phyloP scores from a whole-genome alignment of 2,797 vertebrate species.

The Enteromius unitaeniatus region DNA sequence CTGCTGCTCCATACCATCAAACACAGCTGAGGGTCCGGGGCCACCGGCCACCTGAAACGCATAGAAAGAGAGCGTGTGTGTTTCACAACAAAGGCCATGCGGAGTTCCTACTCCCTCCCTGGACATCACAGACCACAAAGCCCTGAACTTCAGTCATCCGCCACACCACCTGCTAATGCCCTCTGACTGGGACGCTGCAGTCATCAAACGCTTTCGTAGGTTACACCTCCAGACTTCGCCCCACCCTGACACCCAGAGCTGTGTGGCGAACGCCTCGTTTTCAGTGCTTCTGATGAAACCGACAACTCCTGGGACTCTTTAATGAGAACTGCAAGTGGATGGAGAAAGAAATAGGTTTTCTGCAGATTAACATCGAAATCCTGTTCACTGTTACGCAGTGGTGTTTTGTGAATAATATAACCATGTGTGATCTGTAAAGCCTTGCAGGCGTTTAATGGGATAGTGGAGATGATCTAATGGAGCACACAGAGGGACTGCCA shows the following conservation, averaged over 20 bases:
- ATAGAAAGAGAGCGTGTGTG: not conserved
- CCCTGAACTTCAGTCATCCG: conserved; percentile 48
- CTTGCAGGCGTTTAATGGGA: conserved; percentile 1
- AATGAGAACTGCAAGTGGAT: not conserved
- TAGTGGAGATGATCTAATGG: conserved; percentile 14
- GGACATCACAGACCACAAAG: conserved; percentile 61
- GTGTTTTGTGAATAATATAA: conserved; percentile 5
- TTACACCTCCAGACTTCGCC: conserved; percentile 23
- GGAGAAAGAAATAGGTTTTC: not conserved
- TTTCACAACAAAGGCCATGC: conserved; percentile 39
- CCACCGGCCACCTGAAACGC: not conserved
- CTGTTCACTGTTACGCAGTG: not conserved
- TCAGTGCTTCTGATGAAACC: not conserved
- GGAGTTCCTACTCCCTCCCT: conserved; percentile 29
- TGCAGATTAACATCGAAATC: conserved; percentile 13
- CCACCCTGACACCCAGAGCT: conserved; percentile 19
- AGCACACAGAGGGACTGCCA: not conserved
- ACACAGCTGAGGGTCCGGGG: conserved; percentile 33
- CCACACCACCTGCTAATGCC: conserved; percentile 37
- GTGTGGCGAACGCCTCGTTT: not conserved
- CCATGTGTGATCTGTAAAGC: conserved; percentile 9
- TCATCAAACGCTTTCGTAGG: conserved; percentile 50
- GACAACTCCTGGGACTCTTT: not conserved
- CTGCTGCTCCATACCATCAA: conserved; percentile 54
- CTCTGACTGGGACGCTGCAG: conserved; percentile 41